Conservation (phyloP, 1,140 invertebrate genomes). For the Harpegnathos saltator region DNA sequence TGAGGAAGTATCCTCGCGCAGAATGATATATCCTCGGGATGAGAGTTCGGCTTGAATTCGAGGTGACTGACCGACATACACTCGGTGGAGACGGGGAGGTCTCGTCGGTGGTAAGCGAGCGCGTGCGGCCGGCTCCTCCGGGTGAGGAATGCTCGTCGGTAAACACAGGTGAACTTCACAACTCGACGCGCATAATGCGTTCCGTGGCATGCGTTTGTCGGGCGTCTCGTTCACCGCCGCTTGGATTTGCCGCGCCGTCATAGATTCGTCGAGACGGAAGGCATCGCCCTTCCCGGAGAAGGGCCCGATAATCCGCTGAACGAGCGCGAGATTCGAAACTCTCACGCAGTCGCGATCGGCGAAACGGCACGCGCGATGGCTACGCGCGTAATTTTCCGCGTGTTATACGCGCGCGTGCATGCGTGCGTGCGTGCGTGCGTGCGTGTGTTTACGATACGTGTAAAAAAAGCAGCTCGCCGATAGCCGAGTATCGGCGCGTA, state of each 20-base stretch:
- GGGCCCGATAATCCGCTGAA: too few species aligned
- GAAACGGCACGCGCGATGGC: too few species aligned
- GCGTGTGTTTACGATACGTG: background rate
- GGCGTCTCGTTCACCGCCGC: background rate
- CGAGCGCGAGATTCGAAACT: too few species aligned
- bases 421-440: too few species aligned
- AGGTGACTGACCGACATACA: conserved; percentile 48
- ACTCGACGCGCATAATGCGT: conserved; percentile 28
- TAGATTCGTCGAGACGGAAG: too few species aligned
- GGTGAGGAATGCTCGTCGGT: conserved; percentile 38
- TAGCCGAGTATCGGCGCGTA: conserved; percentile 38
- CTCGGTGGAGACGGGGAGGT: background rate
- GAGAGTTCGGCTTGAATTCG: conserved; percentile 17
- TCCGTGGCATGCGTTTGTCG: conserved; percentile 7
- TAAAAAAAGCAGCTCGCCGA: background rate
- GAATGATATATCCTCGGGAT: background rate
- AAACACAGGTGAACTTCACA: conserved; percentile 45
- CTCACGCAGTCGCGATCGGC: too few species aligned
- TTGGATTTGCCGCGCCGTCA: background rate
- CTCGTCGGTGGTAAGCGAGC: too few species aligned
- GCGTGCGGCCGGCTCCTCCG: conserved; percentile 20
- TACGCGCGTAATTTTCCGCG: too few species aligned
- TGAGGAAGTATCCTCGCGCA: too few species aligned
- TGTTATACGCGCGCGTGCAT: background rate
- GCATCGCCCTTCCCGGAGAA: too few species aligned